Base-by-base conservation (phyloP, 1,140 invertebrate species). In the Euwallacea fornicatus region DNA sequence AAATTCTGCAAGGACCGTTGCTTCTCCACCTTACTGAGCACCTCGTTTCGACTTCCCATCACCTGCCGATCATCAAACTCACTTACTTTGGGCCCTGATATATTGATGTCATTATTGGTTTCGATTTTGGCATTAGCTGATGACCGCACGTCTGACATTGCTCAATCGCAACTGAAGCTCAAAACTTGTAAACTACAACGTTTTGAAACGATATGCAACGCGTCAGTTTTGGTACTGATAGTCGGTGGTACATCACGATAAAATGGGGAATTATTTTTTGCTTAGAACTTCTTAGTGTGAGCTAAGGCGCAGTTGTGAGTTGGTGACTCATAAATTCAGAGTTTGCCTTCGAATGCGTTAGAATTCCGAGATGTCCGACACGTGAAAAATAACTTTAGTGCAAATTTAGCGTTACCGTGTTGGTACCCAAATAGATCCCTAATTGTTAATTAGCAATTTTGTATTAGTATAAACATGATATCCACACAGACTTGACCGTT, bases 401-500 rank as follows among this genome's bases (percentile, higher is more conserved):
- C 9, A 50, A 50, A 1, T 50, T 10, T 50, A 11, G 7, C 46
- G 46, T 10, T 50, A 50, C 6, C 9, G 46, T 50, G 46, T 6
- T 11, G 2, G 46, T 50, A 6, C 9, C 9, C 9, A 10, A 50
- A 50, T 50, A 50, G 46, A 10, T 50, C 0, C 46, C 46, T 50
- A 50, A 50, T 50, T 50, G 46, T 50, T 50, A 50, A 50, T 50
- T 50, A 50, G 46, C 46, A 13, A 50, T 50, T 50, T 50, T 50
- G 46, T 50, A 50, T 50, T 50, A 50, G 46, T 50, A 50, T 50
- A 50, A 50, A 50, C 46, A 50, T 50, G 46, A 50, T 50, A 50
- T 50, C 6, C 46, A 11, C 46, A 50, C 46, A 50, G 46, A 11
- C 46, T 50, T 50, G 2, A 50, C 6, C 6, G 46, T 50, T 33